Percentiles rank a stretch among this genome's conserved stretches.
Evolutionary conservation across 2,113 vertebrate genomes (phyloP).

Genomic region (Penelope pileata): DNA sequence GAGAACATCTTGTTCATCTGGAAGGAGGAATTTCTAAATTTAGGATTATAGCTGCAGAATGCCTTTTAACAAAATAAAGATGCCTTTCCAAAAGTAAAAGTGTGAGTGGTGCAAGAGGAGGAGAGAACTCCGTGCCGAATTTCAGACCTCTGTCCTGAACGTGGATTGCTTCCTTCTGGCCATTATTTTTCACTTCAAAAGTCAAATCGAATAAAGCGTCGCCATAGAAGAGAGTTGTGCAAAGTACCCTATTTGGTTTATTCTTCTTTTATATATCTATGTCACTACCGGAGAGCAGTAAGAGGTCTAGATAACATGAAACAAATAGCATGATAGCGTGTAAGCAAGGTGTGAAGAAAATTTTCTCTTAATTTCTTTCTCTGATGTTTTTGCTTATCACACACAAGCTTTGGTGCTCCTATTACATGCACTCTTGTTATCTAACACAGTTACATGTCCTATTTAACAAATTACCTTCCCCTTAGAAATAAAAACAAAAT

Average conservation of each 20-base stretch:
- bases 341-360: not conserved
- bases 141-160: not conserved
- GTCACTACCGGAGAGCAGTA: not conserved
- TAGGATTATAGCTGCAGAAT: not conserved
- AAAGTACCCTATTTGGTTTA: not conserved
- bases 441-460: not conserved
- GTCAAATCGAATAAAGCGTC: not conserved
- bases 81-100: not conserved
- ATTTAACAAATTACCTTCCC: not conserved
- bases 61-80: not conserved
- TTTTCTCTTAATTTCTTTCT: not conserved
- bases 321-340: no score
- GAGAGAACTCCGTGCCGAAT: not conserved
- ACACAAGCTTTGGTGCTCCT: not conserved
- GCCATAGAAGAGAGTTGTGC: not conserved
- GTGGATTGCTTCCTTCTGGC: not conserved
- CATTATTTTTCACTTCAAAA: not conserved
- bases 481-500: not conserved
- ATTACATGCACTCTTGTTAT: not conserved
- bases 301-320: not conserved
- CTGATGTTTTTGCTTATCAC: not conserved
- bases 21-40: not conserved
- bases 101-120: not conserved
- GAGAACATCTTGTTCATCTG: not conserved
- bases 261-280: not conserved